Base-by-base conservation (phyloP, 2,888 invertebrate genomes). In the Diaperis boleti region DNA sequence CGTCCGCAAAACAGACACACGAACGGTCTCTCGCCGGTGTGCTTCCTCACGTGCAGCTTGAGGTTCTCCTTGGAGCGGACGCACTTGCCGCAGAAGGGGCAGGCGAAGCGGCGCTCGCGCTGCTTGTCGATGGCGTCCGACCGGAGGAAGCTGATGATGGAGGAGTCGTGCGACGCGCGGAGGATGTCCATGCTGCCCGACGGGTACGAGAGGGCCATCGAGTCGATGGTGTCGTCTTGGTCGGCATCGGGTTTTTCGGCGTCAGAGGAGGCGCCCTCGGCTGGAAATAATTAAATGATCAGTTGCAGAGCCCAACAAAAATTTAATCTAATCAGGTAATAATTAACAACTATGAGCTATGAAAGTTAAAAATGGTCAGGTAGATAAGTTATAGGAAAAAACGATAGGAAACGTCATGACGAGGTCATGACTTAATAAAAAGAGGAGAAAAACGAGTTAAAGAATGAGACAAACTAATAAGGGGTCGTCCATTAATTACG, bases 1-100 rank as follows among this genome's bases (percentile, higher is more conserved):
- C 94, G 85, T 0, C 94, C 94, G 79, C 95, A 95, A 80, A 94
- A 95, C 65, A 94, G 84, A 73, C 94, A 95, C 57, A 94, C 94
- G 79, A 94, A 95, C n/a, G 94, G 94, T 20, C 94, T 85, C 79
- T 94, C 94, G 6, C 94, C 94, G n/a, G 87, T 87, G 78, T 94
- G 94, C 76, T 94, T 94, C 59, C 94, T 86, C 13, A 94, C 92
- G 81, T 94, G 94, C 69, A 94, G 83, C 81, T 94, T 94, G 52
- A 94, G 85, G 79, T 94, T 94, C 83, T 94, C 94, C 82, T 94
- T 94, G 42, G 93, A 93, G 57, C 94, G 86, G 31, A 95, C 94
- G 79, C 94, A 94, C 79, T 94, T 94, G 45, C 93, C 92, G 80
- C 94, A 94, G 78, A 94, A 94, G 0, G 94, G 94, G 76, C 94